Evolutionary conservation across 2,888 invertebrate species (phyloP).

Genomic region (Meliscaeva auricollis): DNA sequence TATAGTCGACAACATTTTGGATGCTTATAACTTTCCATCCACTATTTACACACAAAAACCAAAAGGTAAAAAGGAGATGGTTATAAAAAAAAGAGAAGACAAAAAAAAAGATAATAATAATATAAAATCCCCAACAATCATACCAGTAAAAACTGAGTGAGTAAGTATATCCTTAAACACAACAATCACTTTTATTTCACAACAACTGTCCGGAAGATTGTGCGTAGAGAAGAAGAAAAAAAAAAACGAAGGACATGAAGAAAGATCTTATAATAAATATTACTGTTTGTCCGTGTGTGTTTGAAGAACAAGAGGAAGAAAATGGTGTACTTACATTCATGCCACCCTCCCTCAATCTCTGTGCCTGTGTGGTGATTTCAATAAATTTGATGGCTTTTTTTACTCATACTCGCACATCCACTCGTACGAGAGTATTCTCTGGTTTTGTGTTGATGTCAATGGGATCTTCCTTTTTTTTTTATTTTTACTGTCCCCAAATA

Average conservation of each 20-base stretch:
- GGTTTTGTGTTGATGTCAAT: slow-evolving; percentile 77
- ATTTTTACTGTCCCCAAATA: slow-evolving; percentile 17
- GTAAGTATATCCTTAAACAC: slow-evolving; percentile 66
- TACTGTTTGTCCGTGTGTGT: slow-evolving; percentile 10
- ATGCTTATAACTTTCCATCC: slow-evolving; percentile 67
- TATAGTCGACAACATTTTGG: slow-evolving; percentile 68
- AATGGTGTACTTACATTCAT: slow-evolving; percentile 14
- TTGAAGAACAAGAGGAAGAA: slow-evolving; percentile 20
- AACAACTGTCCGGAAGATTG: slow-evolving; percentile 59
- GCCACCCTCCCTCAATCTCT: slow-evolving; percentile 40
- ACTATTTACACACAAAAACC: neutral
- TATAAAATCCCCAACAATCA: slow-evolving; percentile 68
- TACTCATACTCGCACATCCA: neutral
- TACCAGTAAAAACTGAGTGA: slow-evolving; percentile 67
- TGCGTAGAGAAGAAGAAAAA: slow-evolving; percentile 18
- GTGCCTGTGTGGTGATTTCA: slow-evolving; percentile 81
- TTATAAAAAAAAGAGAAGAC: slow-evolving; percentile 32
- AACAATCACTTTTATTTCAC: slow-evolving; percentile 73
- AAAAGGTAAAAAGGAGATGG: slow-evolving; percentile 16
- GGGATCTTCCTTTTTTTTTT: too few species aligned
- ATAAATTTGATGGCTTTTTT: slow-evolving; percentile 83
- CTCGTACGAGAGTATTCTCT: slow-evolving; percentile 77
- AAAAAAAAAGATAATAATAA: slow-evolving; percentile 43
- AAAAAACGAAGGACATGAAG: neutral
- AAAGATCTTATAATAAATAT: slow-evolving; percentile 34